phyloP scores from a whole-genome alignment of 2,113 vertebrate species.

The Chrysochloris asiatica region DNA sequence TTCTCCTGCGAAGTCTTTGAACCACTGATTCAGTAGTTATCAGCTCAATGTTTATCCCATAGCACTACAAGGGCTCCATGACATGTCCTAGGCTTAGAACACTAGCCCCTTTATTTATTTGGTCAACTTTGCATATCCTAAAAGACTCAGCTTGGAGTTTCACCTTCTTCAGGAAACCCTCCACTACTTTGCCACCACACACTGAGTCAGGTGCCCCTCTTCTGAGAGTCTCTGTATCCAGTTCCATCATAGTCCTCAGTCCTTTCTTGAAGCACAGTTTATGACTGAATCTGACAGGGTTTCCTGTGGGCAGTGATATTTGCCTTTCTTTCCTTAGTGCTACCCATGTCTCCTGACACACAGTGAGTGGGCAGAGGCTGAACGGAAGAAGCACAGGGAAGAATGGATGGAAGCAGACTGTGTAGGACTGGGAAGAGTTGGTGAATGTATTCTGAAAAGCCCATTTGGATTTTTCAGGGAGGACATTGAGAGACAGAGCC shows the following conservation, averaged over 20 bases:
- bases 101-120: not conserved
- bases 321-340: not conserved
- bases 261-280: not conserved
- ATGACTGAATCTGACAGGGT: not conserved
- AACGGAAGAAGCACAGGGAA: not conserved
- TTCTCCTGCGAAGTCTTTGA: too few species aligned
- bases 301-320: not conserved
- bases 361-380: rapidly evolving
- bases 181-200: not conserved
- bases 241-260: not conserved
- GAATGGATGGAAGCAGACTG: not conserved
- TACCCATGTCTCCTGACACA: not conserved
- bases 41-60: too few species aligned
- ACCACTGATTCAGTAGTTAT: too few species aligned
- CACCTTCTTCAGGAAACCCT: not conserved
- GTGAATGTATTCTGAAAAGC: not conserved
- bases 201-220: not conserved
- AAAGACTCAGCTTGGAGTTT: not conserved
- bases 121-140: not conserved
- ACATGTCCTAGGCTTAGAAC: not conserved
- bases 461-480: not conserved
- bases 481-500: not conserved
- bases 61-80: too few species aligned
- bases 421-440: not conserved
- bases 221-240: not conserved